Evolutionary conservation across 2,888 invertebrate species (phyloP), one percentile per base, ranked within the genome.

Genomic region (Laothoe populi): DNA sequence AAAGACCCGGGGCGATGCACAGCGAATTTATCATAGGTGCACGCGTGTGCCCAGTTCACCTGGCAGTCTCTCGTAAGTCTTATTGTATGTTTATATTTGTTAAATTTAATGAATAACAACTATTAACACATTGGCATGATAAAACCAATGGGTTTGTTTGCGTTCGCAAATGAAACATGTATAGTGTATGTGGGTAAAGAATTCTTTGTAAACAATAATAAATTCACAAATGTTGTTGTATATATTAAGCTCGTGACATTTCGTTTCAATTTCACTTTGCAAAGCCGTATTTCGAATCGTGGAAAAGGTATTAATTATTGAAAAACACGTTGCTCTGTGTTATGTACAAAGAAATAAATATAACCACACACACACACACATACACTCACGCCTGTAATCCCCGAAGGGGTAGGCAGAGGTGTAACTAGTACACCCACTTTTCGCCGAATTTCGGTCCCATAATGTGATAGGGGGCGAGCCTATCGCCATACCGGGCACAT

Each of bases 21-120:
- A 81, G 79, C 78, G 84, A 84, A 86, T 90, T 84, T 87, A 90
- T 87, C 88, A 86, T 85, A n/a, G n/a, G n/a, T n/a, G n/a, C n/a
- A 85, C 78, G 74, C 75, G 31, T 8, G 13, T n/a, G 40, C 67
- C 7, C 19, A 19, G 78, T 74, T 79, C 77, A 70, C 73, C 65
- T 77, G 73, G 71, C 78, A 81, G 10, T 58, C 44, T 76, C 74
- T 74, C 73, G 63, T 62, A 61, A 42, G 64, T 66, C 61, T 59
- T 69, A 66, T 69, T 66, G 35, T 24, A 23, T 49, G 49, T 26
- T 57, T 65, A 64, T 70, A 66, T 72, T 71, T 73, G 69, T 66
- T 53, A 53, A 53, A 35, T 53, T 35, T 53, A 21, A 53, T 53
- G 26, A 53, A 35, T 53, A 19, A 35, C 19, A 19, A 35, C 35